Conservation (phyloP, 2,888 invertebrate species). For the Parelbella ahira region DNA sequence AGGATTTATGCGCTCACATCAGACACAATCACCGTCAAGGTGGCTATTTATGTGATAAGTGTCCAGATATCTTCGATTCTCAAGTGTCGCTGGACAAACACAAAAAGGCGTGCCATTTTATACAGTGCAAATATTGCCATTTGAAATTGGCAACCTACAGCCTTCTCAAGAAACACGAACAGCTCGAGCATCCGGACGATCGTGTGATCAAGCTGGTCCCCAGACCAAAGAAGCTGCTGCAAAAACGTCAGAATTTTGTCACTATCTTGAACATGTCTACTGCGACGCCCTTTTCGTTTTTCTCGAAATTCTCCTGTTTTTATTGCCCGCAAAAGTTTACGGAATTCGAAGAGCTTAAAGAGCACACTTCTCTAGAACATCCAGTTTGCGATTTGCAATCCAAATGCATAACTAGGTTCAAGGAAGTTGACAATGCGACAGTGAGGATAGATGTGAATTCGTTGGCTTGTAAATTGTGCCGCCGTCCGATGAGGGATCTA, state of each 20-base stretch:
- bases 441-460: conserved; percentile 60
- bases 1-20: conserved; percentile 52
- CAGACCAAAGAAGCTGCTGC: conserved; percentile 31
- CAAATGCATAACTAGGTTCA: conserved; percentile 59
- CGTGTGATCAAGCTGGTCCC: conserved; percentile 1
- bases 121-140: conserved; percentile 50
- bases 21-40: conserved; percentile 47
- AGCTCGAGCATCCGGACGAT: conserved; percentile 49
- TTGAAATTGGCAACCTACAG: conserved; percentile 42
- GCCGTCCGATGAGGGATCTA: conserved; percentile 43
- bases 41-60: conserved; percentile 52
- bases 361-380: conserved; percentile 53
- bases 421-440: conserved; percentile 58
- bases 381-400: conserved; percentile 54
- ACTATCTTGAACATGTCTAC: conserved; percentile 60
- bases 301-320: conserved; percentile 60
- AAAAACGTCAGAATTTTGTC: conserved; percentile 50
- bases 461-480: conserved; percentile 57
- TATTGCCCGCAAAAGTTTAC: conserved; percentile 58
- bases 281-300: conserved; percentile 61
- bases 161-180: conserved; percentile 49
- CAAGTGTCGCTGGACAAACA: conserved; percentile 40
- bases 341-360: conserved; percentile 49
- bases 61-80: conserved; percentile 43
- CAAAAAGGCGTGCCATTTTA: conserved; percentile 45